A percentile compares a stretch with the other conserved stretches of the same genome.
These are phyloP conservation scores for Hipposideros larvatus DNA, from an alignment of 2,797 vertebrate genomes.

Conservation along the genomic window DNA sequence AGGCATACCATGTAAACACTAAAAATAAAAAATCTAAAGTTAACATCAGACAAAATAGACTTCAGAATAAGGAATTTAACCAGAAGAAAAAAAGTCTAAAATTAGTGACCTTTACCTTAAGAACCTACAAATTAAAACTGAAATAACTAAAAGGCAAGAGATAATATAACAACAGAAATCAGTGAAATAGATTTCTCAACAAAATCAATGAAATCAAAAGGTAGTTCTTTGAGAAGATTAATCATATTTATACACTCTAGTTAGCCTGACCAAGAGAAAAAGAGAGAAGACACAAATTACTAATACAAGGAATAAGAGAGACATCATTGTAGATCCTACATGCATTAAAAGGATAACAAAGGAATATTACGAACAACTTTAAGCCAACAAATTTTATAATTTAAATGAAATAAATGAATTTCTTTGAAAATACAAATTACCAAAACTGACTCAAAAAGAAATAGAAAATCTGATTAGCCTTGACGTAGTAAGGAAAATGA, in stretches of 20 bases:
- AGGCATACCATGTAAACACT: background rate
- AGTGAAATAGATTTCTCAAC: background rate
- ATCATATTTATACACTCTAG: background rate
- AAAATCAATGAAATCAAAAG: background rate
- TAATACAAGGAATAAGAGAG: background rate
- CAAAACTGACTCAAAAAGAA: constrained; percentile 23
- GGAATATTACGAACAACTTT: background rate
- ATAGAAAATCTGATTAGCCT: background rate
- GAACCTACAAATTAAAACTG: background rate
- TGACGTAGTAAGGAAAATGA: background rate
- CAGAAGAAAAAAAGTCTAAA: background rate
- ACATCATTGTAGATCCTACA: background rate
- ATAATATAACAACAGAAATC: background rate
- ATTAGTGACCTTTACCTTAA: background rate
- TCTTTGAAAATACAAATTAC: background rate
- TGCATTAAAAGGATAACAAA: background rate
- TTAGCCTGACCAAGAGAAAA: background rate
- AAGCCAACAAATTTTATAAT: background rate
- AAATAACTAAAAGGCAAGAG: background rate
- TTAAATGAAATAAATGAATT: background rate
- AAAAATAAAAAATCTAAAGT: background rate
- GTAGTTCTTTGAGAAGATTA: background rate
- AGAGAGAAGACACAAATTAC: background rate
- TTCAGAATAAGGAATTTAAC: background rate
- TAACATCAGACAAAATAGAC: background rate